Conservation (phyloP, 2,888 invertebrate species). For the Ephialtes manifestator region DNA sequence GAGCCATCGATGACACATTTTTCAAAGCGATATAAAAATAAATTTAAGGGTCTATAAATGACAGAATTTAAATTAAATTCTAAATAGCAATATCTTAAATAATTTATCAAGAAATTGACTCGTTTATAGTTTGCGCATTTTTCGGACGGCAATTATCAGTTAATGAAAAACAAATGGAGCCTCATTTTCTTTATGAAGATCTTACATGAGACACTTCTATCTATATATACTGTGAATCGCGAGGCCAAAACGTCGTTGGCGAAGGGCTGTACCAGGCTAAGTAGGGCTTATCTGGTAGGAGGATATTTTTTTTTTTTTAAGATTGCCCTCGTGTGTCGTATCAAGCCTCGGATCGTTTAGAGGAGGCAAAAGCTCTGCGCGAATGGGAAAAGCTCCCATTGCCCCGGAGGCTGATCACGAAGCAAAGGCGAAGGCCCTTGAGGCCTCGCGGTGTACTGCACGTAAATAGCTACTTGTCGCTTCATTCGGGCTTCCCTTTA, state of each 20-base stretch:
- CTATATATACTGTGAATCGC: conserved; percentile 50
- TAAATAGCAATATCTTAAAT: not conserved
- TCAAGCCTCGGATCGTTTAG: conserved; percentile 83
- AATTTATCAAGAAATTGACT: conserved; percentile 58
- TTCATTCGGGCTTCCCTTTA: conserved; percentile 76
- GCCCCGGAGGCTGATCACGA: conserved; percentile 60
- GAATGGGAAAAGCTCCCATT: conserved; percentile 65
- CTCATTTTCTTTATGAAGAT: conserved; percentile 76
- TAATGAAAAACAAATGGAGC: conserved; percentile 84
- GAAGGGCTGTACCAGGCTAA: conserved; percentile 65
- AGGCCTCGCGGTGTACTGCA: conserved; percentile 76
- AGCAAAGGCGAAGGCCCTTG: conserved; percentile 67
- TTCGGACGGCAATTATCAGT: conserved; percentile 81
- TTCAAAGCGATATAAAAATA: no score
- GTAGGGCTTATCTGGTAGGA: conserved; percentile 81
- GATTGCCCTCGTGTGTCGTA: conserved; percentile 85
- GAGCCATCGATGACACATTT: no score
- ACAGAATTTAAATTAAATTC: not conserved
- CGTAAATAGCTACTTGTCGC: conserved; percentile 86
- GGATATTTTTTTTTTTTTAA: conserved; percentile 77
- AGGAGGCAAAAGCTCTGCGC: conserved; percentile 58
- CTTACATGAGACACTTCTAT: conserved; percentile 63
- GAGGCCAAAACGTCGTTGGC: conserved; percentile 66
- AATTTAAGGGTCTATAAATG: no score
- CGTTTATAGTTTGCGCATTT: conserved; percentile 81